Conservation (phyloP, 2,113 vertebrate genomes). For the Tiliqua scincoides region DNA sequence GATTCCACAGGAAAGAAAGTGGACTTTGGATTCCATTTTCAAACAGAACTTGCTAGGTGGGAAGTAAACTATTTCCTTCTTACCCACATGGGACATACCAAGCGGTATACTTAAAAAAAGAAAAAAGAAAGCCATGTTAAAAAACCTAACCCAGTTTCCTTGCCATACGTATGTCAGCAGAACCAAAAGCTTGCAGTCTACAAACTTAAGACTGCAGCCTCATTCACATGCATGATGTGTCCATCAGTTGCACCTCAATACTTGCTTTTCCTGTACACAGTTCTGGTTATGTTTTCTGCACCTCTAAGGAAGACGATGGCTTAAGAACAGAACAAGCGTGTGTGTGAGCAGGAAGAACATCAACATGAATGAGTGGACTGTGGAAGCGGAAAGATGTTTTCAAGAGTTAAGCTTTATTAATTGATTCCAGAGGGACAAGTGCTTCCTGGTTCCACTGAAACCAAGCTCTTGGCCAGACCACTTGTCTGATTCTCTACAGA, state of each 20-base stretch:
- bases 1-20: constrained; percentile 64
- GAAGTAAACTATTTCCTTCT: neutral
- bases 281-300: neutral
- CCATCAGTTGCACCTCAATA: neutral
- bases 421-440: neutral
- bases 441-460: constrained; percentile 35
- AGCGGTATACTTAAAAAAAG: neutral
- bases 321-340: neutral
- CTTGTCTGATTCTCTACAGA: too few species aligned
- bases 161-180: neutral
- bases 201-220: neutral
- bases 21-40: neutral
- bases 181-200: neutral
- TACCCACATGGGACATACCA: neutral
- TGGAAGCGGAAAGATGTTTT: constrained; percentile 19
- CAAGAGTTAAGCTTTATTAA: constrained; percentile 24
- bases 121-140: neutral
- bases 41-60: too few species aligned
- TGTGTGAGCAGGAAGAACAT: neutral
- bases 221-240: too few species aligned
- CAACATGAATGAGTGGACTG: constrained; percentile 24
- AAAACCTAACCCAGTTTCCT: neutral
- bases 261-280: too few species aligned
- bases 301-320: neutral
- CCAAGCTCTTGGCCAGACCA: neutral